Percentiles rank a stretch among this genome's conserved stretches.
phyloP scores from a whole-genome alignment of 2,113 vertebrate species.

The Sylvia atricapilla region DNA sequence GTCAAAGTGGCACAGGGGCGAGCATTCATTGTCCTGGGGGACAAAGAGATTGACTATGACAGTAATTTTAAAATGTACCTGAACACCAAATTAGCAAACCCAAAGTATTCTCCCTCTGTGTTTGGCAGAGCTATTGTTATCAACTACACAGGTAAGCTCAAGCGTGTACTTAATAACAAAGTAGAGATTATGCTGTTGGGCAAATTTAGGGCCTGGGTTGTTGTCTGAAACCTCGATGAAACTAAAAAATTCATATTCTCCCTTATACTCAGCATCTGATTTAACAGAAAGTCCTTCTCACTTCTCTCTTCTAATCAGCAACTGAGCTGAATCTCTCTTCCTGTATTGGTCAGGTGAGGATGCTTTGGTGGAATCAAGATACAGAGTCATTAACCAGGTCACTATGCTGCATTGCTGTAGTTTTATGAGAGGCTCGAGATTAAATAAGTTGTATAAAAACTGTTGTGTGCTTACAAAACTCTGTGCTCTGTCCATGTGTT shows the following conservation, averaged over 20 bases:
- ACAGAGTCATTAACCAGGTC: neutral
- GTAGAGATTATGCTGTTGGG: neutral
- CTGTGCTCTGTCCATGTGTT: neutral
- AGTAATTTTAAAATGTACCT: conserved; percentile 91
- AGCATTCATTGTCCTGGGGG: conserved; percentile 85
- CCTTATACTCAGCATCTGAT: neutral
- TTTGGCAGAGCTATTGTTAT: conserved; percentile 97
- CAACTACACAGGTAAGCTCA: conserved; percentile 89
- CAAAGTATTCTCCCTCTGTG: conserved; percentile 88
- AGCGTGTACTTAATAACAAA: neutral
- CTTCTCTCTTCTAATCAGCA: neutral
- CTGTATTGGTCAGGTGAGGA: neutral
- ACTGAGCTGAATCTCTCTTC: neutral
- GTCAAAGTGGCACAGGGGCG: conserved; percentile 82
- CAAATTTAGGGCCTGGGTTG: neutral
- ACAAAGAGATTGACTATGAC: conserved; percentile 95
- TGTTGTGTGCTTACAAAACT: neutral
- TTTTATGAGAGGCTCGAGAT: neutral
- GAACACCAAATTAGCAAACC: conserved; percentile 92
- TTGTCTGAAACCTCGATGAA: neutral
- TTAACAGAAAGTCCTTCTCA: neutral
- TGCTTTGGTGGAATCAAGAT: neutral
- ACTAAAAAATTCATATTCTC: neutral
- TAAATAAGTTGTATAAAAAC: neutral
- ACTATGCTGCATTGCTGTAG: neutral